Evolutionary conservation across 1,140 invertebrate species (phyloP).

Genomic region (Pararge aegeria): DNA sequence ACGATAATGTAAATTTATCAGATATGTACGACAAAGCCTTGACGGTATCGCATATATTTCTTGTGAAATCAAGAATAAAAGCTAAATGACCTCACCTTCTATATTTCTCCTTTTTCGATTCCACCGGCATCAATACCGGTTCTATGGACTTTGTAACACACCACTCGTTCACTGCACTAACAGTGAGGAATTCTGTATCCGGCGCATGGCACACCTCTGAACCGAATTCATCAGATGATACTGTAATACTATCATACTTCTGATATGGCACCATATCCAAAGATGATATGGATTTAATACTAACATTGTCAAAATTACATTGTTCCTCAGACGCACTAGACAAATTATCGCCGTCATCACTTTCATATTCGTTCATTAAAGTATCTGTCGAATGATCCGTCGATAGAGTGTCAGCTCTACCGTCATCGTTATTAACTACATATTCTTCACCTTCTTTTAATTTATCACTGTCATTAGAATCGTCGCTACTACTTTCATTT

Average conservation of each 20-base stretch:
- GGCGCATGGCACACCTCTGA: slow-evolving; percentile 73
- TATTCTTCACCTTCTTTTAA: slow-evolving; percentile 55
- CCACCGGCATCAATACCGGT: slow-evolving; percentile 67
- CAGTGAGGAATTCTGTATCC: slow-evolving; percentile 68
- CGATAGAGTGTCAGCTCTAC: slow-evolving; percentile 62
- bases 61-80: slow-evolving; percentile 52
- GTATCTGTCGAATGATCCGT: slow-evolving; percentile 73
- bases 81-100: slow-evolving; percentile 65
- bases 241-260: slow-evolving; percentile 74
- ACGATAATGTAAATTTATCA: slow-evolving; percentile 53
- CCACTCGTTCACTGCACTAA: slow-evolving; percentile 77
- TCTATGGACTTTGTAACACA: slow-evolving; percentile 65
- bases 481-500: slow-evolving; percentile 54
- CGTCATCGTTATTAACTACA: slow-evolving; percentile 57
- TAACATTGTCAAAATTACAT: slow-evolving; percentile 74
- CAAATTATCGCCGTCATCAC: slow-evolving; percentile 60
- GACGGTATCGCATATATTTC: slow-evolving; percentile 65
- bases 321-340: slow-evolving; percentile 61
- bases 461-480: slow-evolving; percentile 60
- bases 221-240: slow-evolving; percentile 75
- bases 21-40: slow-evolving; percentile 53
- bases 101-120: slow-evolving; percentile 77
- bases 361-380: slow-evolving; percentile 69
- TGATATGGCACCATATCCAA: slow-evolving; percentile 74
- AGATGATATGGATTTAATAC: slow-evolving; percentile 73